Percentiles rank a stretch among this genome's conserved stretches.
phyloP scores from a whole-genome alignment of 2,113 vertebrate genomes.

The Lampris incognitus region DNA sequence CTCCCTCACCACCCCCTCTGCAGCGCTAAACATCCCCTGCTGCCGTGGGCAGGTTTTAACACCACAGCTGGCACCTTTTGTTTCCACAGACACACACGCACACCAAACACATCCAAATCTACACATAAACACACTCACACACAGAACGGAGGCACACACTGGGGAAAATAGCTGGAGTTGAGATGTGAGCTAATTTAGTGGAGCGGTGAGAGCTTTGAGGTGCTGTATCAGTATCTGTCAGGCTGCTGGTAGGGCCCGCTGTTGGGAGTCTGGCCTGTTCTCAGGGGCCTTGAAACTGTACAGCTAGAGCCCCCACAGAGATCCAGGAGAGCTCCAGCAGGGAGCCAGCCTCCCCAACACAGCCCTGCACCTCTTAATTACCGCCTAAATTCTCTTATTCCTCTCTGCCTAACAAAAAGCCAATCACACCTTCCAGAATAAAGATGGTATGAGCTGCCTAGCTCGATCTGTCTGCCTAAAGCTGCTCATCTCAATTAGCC shows the following conservation, averaged over 20 bases:
- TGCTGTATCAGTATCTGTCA: constrained; percentile 63
- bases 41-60: constrained; percentile 61
- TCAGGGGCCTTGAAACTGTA: constrained; percentile 39
- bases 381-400: constrained; percentile 23
- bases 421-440: constrained; percentile 29
- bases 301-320: constrained; percentile 77
- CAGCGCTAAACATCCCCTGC: constrained; percentile 47
- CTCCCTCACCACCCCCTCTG: constrained; percentile 25
- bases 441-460: constrained; percentile 31
- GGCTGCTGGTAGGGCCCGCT: constrained; percentile 49
- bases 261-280: constrained; percentile 67
- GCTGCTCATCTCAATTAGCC: constrained; percentile 69
- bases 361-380: constrained; percentile 60
- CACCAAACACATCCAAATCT: constrained; percentile 19
- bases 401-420: constrained; percentile 43
- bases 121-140: background rate
- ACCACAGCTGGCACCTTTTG: constrained; percentile 44
- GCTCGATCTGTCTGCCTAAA: constrained; percentile 27
- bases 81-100: constrained; percentile 29
- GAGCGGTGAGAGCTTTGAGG: constrained; percentile 57
- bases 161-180: constrained; percentile 53
- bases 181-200: constrained; percentile 61
- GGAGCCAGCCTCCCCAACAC: constrained; percentile 18
- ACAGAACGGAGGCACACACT: constrained; percentile 29
- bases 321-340: constrained; percentile 37